Conservation (phyloP, 1,140 invertebrate genomes). For the Palaemon carinicauda region DNA sequence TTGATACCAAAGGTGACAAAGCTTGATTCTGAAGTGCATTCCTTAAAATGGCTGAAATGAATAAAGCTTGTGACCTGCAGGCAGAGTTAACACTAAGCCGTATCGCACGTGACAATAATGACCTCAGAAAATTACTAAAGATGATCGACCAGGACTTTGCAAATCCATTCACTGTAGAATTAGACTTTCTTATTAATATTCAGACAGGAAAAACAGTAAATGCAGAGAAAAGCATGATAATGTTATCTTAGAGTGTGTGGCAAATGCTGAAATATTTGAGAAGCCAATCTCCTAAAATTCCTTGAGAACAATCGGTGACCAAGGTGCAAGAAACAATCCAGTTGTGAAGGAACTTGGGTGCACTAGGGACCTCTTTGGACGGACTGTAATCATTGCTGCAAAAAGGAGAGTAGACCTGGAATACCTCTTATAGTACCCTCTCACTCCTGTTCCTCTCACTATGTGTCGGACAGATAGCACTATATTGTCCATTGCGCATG, state of each 20-base stretch:
- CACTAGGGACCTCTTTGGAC: constrained; percentile 27
- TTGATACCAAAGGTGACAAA: too few species aligned
- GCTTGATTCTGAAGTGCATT: too few species aligned
- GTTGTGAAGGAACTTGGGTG: constrained; percentile 7
- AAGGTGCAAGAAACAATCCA: constrained; percentile 19
- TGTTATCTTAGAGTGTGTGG: constrained; percentile 7
- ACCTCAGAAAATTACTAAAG: background rate
- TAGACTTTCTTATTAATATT: too few species aligned
- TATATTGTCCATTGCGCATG: background rate
- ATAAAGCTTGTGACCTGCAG: too few species aligned
- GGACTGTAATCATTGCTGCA: constrained; percentile 17
- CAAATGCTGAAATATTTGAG: constrained; percentile 15
- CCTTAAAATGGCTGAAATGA: too few species aligned
- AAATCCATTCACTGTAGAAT: constrained; percentile 18
- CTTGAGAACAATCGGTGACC: constrained; percentile 15
- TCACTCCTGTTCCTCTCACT: too few species aligned
- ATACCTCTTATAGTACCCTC: too few species aligned
- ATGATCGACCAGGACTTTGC: background rate
- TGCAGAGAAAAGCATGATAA: constrained; percentile 11
- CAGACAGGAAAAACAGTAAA: constrained; percentile 20
- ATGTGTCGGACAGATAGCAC: background rate
- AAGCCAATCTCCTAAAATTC: constrained; percentile 27
- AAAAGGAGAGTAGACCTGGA: too few species aligned
- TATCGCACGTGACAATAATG: background rate
- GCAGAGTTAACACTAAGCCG: background rate